Evolutionary conservation across 2,888 invertebrate species (phyloP), one percentile per base, ranked within the genome.

Genomic region (Euplagia quadripunctaria): DNA sequence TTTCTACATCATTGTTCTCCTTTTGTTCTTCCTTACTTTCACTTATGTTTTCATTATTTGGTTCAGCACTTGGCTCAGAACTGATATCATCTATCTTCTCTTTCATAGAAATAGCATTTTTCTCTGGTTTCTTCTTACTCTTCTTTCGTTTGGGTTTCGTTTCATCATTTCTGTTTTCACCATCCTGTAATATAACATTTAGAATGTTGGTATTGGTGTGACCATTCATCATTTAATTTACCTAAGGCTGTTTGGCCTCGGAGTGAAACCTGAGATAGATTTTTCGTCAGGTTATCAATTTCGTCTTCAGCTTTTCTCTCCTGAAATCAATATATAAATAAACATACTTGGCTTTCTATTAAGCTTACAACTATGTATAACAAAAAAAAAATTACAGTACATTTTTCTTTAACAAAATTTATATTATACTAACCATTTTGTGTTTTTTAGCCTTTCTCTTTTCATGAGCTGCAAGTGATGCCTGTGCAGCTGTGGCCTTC

Each of bases 181-280:
- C 91, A 64, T 87, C 96, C 96, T 96, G 96, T 93, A 95, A 96
- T 90, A 95, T 91, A 93, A 93, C 87, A 95, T 91, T 91, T 86
- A 81, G 85, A 88, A 90, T 81, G 88, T 96, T 94, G 94, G 94
- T 95, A 94, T 91, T 88, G 84, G 81, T 91, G 89, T 80, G 82
- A 92, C 92, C 88, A 73, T 85, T 85, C 81, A 90, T 82, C 87
- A 94, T 88, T 84, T 88, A 90, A 95, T 93, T 96, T 96, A 96
- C 96, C 96, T 96, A 96, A 94, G 92, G 94, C 95, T 76, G 82
- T 86, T 90, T 88, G 86, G 93, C 93, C 92, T 92, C 90, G 90
- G 83, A 96, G 92, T 91, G 95, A 95, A 93, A 96, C 94, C 93
- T 94, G 93, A 89, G 95, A 94, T 88, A 96, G 90, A 86, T 90